Conservation (phyloP, 37 sponge, comb jelly and placozoan species). For the Corticium candelabrum region DNA sequence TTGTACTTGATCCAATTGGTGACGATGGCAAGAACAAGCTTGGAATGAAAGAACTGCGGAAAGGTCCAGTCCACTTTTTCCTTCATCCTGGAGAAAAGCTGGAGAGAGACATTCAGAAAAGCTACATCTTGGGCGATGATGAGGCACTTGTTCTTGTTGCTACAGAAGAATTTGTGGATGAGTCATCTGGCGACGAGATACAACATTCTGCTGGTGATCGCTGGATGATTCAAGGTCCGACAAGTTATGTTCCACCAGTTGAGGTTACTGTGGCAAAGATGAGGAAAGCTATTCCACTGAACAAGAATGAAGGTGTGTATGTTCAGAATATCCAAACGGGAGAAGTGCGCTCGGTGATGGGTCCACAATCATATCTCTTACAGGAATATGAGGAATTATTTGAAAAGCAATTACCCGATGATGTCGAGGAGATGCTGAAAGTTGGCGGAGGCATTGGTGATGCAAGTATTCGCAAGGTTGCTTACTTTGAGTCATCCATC, state of each 20-base stretch:
- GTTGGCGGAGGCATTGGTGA: conserved; percentile 71
- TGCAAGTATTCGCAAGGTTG: conserved; percentile 55
- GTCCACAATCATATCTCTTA: conserved; percentile 77
- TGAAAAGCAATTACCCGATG: conserved; percentile 45
- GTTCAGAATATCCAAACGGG: conserved; percentile 66
- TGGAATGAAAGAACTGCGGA: conserved; percentile 47
- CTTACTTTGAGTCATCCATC: conserved; percentile 66
- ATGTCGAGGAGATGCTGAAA: conserved; percentile 72
- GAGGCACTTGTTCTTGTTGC: conserved; percentile 82
- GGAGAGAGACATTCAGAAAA: conserved; percentile 64
- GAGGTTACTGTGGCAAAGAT: conserved; percentile 47
- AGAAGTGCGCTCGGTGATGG: conserved; percentile 50
- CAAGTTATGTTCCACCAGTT: conserved; percentile 60
- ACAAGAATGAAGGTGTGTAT: conserved; percentile 89
- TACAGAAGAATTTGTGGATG: conserved; percentile 50
- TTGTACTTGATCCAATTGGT: conserved; percentile 68
- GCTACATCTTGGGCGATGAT: conserved; percentile 60
- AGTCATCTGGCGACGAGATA: conserved; percentile 23
- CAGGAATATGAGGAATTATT: conserved; percentile 69
- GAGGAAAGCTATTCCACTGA: conserved; percentile 81
- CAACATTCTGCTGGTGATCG: conserved; percentile 63
- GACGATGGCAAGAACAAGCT: conserved; percentile 41
- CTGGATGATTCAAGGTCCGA: conserved; percentile 87
- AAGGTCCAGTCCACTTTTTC: conserved; percentile 66
- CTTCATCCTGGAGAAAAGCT: conserved; percentile 70